A percentile compares a stretch with the other conserved stretches of the same genome.
These are phyloP conservation scores for Polyommatus iphigenia DNA, from an alignment of 2,888 invertebrate genomes.

Conservation along the genomic window DNA sequence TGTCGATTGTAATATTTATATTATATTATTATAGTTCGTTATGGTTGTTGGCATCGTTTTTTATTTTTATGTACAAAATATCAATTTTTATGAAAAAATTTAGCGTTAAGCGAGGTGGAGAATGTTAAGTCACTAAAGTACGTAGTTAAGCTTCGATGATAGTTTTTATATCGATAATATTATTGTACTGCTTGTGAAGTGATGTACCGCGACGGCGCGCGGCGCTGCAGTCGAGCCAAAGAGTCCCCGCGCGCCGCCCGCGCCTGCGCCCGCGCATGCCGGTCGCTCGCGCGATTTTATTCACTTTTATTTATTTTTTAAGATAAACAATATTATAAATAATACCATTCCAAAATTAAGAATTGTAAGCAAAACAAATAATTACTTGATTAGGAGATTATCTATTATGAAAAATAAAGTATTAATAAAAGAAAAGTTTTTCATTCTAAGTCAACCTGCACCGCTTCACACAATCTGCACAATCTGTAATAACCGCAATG, in stretches of 20 bases:
- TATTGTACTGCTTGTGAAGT: slow-evolving; percentile 49
- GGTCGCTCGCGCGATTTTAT: slow-evolving; percentile 45
- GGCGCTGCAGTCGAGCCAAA: slow-evolving; percentile 63
- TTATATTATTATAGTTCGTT: slow-evolving; percentile 73
- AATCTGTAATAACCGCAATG: too few relatives aligned
- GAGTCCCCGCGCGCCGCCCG: slow-evolving; percentile 67
- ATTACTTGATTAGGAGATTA: slow-evolving; percentile 71
- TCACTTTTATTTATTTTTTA: slow-evolving; percentile 73
- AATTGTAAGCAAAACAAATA: slow-evolving; percentile 73
- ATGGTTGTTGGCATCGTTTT: slow-evolving; percentile 74
- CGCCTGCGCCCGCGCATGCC: slow-evolving; percentile 51
- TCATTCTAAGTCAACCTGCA: slow-evolving; percentile 32
- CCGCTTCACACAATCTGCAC: too few relatives aligned
- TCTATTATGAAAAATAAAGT: slow-evolving; percentile 68
- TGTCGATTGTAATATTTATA: slow-evolving; percentile 65
- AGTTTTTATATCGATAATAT: slow-evolving; percentile 47
- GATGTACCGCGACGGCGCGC: slow-evolving; percentile 45
- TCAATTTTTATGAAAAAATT: slow-evolving; percentile 61
- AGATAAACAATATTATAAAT: slow-evolving; percentile 67
- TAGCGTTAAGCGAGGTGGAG: slow-evolving; percentile 59
- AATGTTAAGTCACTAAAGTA: slow-evolving; percentile 45
- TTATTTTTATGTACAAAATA: slow-evolving; percentile 77
- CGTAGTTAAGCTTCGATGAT: slow-evolving; percentile 45
- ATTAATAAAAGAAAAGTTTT: slow-evolving; percentile 53
- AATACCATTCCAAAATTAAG: slow-evolving; percentile 78